A percentile compares a stretch with the other conserved stretches of the same genome.
Evolutionary conservation across 1,140 invertebrate species (phyloP).

Genomic region (Nasonia longicornis): DNA sequence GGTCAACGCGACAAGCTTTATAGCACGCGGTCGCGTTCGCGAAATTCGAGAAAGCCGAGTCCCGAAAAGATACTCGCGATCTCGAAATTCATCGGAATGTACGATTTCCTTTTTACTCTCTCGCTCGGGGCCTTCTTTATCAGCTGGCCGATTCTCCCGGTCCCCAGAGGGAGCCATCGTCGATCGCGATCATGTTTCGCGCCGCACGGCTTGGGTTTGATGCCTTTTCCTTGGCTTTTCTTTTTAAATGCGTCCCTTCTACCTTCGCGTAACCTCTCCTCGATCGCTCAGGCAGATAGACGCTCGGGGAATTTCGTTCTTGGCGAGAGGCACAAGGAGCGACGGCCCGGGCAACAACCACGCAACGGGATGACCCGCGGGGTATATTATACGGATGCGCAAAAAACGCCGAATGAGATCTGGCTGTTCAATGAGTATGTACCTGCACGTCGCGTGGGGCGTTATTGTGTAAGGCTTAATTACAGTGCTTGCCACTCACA

Average conservation of each 20-base stretch:
- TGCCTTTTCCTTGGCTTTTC: conserved; percentile 10
- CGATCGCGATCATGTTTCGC: conserved; percentile 34
- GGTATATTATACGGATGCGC: not conserved
- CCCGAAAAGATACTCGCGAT: not conserved
- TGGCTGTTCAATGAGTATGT: not conserved
- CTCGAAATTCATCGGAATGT: conserved; percentile 41
- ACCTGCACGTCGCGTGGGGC: not conserved
- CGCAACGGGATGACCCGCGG: not conserved
- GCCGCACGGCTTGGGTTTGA: conserved; percentile 22
- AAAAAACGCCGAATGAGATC: not conserved
- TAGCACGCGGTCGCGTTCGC: not conserved
- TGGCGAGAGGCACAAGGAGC: conserved; percentile 21
- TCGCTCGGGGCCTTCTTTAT: not conserved
- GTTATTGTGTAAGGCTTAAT: conserved; percentile 39
- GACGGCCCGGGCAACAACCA: not conserved
- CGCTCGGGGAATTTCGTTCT: not conserved
- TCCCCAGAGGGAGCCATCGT: conserved; percentile 20
- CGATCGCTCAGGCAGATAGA: conserved; percentile 32
- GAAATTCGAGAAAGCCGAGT: conserved; percentile 31
- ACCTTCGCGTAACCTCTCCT: conserved; percentile 12
- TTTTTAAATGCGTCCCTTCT: conserved; percentile 6
- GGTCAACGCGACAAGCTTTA: not conserved
- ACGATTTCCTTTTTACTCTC: conserved; percentile 29
- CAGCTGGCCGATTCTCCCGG: not conserved
- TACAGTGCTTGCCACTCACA: conserved; percentile 12